Conservation (phyloP, 2,797 vertebrate species). For the Channallabes apus region DNA sequence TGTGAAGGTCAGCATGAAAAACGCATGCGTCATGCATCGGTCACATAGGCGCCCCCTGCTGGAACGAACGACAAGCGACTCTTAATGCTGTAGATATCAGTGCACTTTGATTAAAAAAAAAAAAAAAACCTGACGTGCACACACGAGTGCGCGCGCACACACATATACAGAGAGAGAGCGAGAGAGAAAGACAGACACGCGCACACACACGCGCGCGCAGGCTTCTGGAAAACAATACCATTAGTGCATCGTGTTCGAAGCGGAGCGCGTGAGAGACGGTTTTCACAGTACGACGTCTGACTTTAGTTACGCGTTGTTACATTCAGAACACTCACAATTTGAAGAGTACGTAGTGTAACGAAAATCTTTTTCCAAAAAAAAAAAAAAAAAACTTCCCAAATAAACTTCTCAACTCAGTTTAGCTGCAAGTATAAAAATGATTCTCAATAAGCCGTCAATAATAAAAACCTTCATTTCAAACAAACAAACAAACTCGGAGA, state of each 20-base stretch:
- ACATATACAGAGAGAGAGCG: too few species aligned
- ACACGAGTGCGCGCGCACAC: not conserved
- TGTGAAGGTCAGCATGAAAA: not conserved
- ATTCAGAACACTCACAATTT: slow-evolving; percentile 48
- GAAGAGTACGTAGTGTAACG: not conserved
- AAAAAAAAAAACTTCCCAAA: slow-evolving; percentile 10
- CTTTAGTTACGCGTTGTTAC: slow-evolving; percentile 41
- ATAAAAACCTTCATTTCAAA: slow-evolving; percentile 35
- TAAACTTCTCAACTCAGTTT: not conserved
- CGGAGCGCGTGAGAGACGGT: not conserved
- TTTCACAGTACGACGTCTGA: slow-evolving; percentile 49
- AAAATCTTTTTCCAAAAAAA: not conserved
- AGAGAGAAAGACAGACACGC: too few species aligned
- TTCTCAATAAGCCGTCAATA: not conserved
- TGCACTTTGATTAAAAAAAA: slow-evolving; percentile 51
- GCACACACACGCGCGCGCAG: not conserved
- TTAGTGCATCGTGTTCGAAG: slow-evolving; percentile 38
- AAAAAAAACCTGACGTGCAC: slow-evolving; percentile 20
- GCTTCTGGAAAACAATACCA: slow-evolving; percentile 34
- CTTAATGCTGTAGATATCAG: slow-evolving; percentile 36
- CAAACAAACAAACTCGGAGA: not conserved
- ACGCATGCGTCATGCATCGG: slow-evolving; percentile 35
- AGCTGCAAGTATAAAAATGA: slow-evolving; percentile 41
- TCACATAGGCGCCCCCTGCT: slow-evolving; percentile 29
- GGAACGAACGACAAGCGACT: slow-evolving; percentile 26